A percentile compares a stretch with the other conserved stretches of the same genome.
phyloP scores from a whole-genome alignment of 2,888 invertebrate genomes.

The Seira sanloemensis region DNA sequence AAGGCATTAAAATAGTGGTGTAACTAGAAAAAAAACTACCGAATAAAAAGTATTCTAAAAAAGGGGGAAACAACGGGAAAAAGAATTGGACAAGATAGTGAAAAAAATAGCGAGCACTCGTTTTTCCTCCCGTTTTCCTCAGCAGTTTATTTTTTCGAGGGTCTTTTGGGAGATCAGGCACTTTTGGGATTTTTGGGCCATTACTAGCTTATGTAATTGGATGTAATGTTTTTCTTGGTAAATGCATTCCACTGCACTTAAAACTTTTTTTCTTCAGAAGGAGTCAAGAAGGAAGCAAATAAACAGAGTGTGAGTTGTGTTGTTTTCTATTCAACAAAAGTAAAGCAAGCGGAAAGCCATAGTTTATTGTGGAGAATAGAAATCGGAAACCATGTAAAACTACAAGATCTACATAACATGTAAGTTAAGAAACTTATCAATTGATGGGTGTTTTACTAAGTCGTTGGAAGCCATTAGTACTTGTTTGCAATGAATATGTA shows the following conservation, averaged over 20 bases:
- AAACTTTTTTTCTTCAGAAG: conserved; percentile 13
- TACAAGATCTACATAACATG: not conserved
- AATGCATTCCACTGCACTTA: conserved; percentile 52
- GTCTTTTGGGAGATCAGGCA: conserved; percentile 55
- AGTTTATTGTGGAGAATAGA: not conserved
- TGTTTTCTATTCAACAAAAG: conserved; percentile 20
- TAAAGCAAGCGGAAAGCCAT: conserved; percentile 25
- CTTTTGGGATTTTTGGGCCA: conserved; percentile 54
- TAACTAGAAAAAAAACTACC: not conserved
- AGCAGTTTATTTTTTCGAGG: conserved; percentile 43
- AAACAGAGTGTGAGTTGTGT: not conserved
- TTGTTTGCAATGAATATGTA: not conserved
- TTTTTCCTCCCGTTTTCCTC: conserved; percentile 26
- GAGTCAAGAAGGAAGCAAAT: conserved; percentile 41
- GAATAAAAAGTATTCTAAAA: conserved; percentile 16
- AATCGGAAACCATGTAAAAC: not conserved
- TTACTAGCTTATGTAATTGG: conserved; percentile 53
- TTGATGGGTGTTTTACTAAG: not conserved
- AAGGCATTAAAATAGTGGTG: conserved; percentile 22
- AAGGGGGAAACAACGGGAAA: conserved; percentile 5
- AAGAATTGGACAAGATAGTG: not conserved
- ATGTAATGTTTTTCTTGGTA: conserved; percentile 54
- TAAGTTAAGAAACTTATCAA: not conserved
- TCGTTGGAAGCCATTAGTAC: conserved; percentile 6
- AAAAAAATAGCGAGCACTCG: conserved; percentile 4